Conservation (phyloP, 2,888 invertebrate genomes). For the Apamea epomidion region DNA sequence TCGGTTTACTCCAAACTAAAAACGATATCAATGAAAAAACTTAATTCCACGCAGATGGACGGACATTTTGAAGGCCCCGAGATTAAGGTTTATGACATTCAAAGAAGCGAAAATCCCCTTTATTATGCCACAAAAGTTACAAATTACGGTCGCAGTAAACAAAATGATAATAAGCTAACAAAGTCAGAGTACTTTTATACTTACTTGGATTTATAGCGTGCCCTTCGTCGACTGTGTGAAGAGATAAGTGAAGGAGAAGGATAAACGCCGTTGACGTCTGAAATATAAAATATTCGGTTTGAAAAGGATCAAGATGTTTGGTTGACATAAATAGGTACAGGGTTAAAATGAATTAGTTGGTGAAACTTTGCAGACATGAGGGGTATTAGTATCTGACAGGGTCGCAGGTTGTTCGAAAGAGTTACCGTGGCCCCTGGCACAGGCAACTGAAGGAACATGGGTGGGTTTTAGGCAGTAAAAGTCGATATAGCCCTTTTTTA, state of each 20-base stretch:
- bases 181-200: constrained; percentile 72
- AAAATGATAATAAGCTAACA: constrained; percentile 69
- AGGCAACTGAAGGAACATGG: too few relatives aligned
- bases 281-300: constrained; percentile 71
- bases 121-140: constrained; percentile 68
- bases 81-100: constrained; percentile 60
- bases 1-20: constrained; percentile 32
- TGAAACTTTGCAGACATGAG: too few relatives aligned
- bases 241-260: constrained; percentile 86
- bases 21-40: constrained; percentile 49
- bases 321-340: constrained; percentile 1
- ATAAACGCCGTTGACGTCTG: constrained; percentile 86
- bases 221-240: constrained; percentile 88
- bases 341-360: not conserved
- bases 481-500: too few relatives aligned
- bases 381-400: too few relatives aligned
- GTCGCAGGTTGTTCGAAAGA: too few relatives aligned
- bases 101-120: constrained; percentile 61
- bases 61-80: constrained; percentile 40
- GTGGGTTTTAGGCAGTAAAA: too few relatives aligned
- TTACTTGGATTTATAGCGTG: constrained; percentile 88
- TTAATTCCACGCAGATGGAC: constrained; percentile 37
- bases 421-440: too few relatives aligned
- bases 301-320: constrained; percentile 45
- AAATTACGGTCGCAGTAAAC: constrained; percentile 69